Base-by-base conservation (phyloP, 2,888 invertebrate species). In the Iselma pallidipennis region DNA sequence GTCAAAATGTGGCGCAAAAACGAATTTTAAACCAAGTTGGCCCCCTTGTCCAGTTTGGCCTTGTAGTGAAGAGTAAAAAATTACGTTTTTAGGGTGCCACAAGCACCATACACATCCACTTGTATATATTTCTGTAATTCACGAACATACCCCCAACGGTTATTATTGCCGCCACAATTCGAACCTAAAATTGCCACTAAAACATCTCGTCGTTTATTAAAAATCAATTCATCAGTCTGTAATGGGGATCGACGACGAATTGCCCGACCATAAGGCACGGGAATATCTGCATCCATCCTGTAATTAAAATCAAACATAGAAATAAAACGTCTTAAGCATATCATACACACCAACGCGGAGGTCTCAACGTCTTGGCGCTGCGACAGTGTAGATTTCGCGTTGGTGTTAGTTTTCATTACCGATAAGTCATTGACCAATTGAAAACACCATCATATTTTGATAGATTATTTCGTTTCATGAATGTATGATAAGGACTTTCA, bases 361-460 rank as follows among this genome's bases (percentile, higher is more conserved):
- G n/a, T n/a, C n/a, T n/a, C n/a, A n/a, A n/a, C n/a, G n/a, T n/a
- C n/a, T n/a, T n/a, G n/a, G n/a, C n/a, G n/a, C n/a, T n/a, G n/a
- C n/a, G n/a, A n/a, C n/a, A n/a, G n/a, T n/a, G n/a, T n/a, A n/a
- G n/a, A n/a, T n/a, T n/a, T n/a, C n/a, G n/a, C n/a, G n/a, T n/a
- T n/a, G n/a, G n/a, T n/a, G 2, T 33, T 14, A 26, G 23, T 33
- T 19, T 58, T 51, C 56, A 60, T 67, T 76, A 89, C 86, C 85
- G 83, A 74, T 87, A 89, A 1, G 85, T 85, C 88, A 89, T 89
- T 0, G 89, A 88, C 89, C 89, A 89, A 74, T 89, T 89, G 71
- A 89, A 92, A n/a, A 88, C 65, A 12, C 86, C 84, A 63, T 87
- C 83, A 67, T 87, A 85, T 26, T 83, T 77, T 1, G 75, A 71